phyloP scores from a whole-genome alignment of 2,888 invertebrate genomes.

The Troglohyphantes excavatus region DNA sequence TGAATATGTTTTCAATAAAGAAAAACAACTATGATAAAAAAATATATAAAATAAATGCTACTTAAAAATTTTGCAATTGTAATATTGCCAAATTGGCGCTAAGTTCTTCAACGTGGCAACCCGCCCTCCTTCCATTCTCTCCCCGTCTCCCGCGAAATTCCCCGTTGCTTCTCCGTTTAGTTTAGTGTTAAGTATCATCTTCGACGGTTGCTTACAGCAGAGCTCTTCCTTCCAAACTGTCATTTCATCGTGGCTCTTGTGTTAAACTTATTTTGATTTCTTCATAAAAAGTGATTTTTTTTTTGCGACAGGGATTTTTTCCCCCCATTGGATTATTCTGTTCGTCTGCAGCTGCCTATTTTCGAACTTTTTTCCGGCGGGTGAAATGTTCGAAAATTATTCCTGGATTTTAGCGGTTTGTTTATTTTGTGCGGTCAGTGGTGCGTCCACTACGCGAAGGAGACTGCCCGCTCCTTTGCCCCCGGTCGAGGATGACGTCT shows the following conservation, averaged over 20 bases:
- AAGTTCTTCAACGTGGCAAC: constrained; percentile 10
- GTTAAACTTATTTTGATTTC: no score
- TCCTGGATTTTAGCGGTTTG: constrained; percentile 39
- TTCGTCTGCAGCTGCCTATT: background rate
- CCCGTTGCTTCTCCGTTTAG: constrained; percentile 49
- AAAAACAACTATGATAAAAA: no score
- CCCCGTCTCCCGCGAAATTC: background rate
- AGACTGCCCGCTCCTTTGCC: constrained; percentile 63
- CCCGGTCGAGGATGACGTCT: constrained; percentile 54
- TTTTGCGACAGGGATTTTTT: no score
- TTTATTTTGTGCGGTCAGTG: constrained; percentile 19
- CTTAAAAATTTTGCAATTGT: no score
- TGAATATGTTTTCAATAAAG: no score
- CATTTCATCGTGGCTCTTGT: no score
- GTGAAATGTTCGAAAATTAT: constrained; percentile 12
- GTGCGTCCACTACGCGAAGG: constrained; percentile 36
- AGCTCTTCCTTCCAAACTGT: background rate
- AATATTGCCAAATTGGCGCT: background rate
- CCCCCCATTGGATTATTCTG: constrained; percentile 32
- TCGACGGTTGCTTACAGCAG: constrained; percentile 5
- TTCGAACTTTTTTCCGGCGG: constrained; percentile 3
- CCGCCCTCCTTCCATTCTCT: background rate
- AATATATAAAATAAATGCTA: no score
- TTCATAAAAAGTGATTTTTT: no score
- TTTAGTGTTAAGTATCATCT: constrained; percentile 64